Percentiles rank a stretch among this genome's conserved stretches.
phyloP scores from a whole-genome alignment of 1,140 invertebrate genomes.

The Rhyacophila brunnea region DNA sequence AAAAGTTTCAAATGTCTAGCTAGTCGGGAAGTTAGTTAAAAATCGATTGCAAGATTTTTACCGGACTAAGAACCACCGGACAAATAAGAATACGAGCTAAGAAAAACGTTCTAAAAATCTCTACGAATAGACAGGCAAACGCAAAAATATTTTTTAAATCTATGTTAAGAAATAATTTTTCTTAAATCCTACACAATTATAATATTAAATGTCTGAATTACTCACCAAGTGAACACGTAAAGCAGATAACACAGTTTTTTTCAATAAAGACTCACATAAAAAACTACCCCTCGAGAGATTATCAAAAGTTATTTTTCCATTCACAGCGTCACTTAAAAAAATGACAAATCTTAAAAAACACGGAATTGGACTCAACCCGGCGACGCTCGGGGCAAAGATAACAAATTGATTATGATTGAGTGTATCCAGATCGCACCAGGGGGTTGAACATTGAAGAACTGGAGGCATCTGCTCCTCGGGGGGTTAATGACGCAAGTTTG shows the following conservation, averaged over 20 bases:
- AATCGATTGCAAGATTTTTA: no score
- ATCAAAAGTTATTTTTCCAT: neutral
- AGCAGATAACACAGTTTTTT: constrained; percentile 15
- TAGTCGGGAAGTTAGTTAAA: no score
- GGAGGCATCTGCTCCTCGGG: neutral
- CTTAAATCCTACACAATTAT: no score
- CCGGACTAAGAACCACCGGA: no score
- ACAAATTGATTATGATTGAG: constrained; percentile 35
- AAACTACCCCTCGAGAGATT: neutral
- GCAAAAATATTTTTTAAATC: no score
- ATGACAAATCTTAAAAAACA: constrained; percentile 27
- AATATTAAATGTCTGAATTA: no score
- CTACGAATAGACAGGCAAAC: no score
- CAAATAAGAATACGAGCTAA: no score
- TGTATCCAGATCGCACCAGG: constrained; percentile 18
- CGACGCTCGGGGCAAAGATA: constrained; percentile 24
- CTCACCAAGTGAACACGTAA: neutral
- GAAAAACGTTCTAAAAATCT: no score
- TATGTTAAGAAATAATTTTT: no score
- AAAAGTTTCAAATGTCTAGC: no score
- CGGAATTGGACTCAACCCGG: constrained; percentile 19
- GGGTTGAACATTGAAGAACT: neutral
- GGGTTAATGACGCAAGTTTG: constrained; percentile 14
- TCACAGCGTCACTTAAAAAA: neutral
- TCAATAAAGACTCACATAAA: constrained; percentile 8